These are phyloP conservation scores for Mustelus asterias DNA, from an alignment of 2,113 vertebrate genomes.

Conservation along the genomic window DNA sequence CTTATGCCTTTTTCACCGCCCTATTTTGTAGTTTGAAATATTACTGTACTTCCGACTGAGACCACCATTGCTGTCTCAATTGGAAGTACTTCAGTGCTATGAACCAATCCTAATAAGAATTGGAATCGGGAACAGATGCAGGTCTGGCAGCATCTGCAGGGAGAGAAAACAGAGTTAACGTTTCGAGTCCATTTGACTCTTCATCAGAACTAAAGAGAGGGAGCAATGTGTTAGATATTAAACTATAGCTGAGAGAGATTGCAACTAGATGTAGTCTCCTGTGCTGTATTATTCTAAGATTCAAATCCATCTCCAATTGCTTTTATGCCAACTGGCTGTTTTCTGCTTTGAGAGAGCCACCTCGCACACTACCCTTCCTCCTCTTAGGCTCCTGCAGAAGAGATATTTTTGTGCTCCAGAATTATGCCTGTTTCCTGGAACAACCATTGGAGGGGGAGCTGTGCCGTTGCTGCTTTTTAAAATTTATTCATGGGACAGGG, in stretches of 20 bases:
- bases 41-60: background rate
- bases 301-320: background rate
- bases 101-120: background rate
- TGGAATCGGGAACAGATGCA: background rate
- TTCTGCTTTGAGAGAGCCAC: background rate
- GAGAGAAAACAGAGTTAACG: no score
- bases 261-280: background rate
- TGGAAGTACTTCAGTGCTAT: no score
- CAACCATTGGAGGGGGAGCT: background rate
- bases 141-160: no score
- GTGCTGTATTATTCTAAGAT: background rate
- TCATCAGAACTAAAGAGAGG: no score
- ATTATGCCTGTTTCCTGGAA: background rate
- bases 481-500: no score
- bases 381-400: background rate
- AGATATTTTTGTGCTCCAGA: background rate
- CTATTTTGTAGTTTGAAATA: no score
- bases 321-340: background rate
- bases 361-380: background rate
- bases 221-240: no score
- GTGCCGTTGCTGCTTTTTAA: background rate
- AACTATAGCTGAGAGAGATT: no score
- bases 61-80: background rate
- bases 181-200: no score
- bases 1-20: no score